These are phyloP conservation scores for Diglossa cyanea DNA, from an alignment of 2,797 vertebrate species.

Conservation along the genomic window DNA sequence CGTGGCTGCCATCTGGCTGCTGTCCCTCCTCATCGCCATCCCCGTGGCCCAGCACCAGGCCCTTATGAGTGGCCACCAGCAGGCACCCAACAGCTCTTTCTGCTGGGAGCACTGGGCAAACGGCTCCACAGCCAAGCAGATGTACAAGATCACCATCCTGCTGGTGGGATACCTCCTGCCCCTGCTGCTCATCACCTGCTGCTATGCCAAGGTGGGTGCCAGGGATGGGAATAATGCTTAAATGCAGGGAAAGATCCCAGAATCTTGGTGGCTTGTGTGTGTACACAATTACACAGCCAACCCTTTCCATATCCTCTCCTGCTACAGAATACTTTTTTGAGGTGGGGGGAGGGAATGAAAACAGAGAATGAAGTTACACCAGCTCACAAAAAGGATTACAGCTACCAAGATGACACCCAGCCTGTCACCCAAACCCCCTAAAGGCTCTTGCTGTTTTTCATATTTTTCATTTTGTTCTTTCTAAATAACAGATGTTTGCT, in stretches of 20 bases:
- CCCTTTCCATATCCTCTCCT: background rate
- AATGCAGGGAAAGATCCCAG: background rate
- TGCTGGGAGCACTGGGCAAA: constrained; percentile 85
- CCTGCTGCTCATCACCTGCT: constrained; percentile 85
- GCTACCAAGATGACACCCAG: background rate
- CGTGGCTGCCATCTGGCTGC: constrained; percentile 77
- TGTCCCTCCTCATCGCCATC: constrained; percentile 78
- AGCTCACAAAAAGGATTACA: background rate
- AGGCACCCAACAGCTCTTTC: constrained; percentile 84
- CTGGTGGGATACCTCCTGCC: constrained; percentile 84
- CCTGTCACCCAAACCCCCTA: background rate
- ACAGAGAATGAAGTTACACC: background rate
- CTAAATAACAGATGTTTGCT: background rate
- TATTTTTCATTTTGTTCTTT: background rate
- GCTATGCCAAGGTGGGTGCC: constrained; percentile 81
- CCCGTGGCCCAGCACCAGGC: constrained; percentile 83
- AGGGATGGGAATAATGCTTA: background rate
- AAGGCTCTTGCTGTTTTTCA: background rate
- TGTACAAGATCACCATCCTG: constrained; percentile 80
- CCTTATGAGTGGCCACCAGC: constrained; percentile 68
- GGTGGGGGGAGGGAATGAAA: background rate
- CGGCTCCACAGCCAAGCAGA: constrained; percentile 59
- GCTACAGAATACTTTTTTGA: background rate
- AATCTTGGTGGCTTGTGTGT: background rate
- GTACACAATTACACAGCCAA: background rate